A percentile compares a stretch with the other conserved stretches of the same genome.
Conservation (phyloP, 2,797 vertebrate genomes). For the Lepidocolaptes lacrymiger region DNA sequence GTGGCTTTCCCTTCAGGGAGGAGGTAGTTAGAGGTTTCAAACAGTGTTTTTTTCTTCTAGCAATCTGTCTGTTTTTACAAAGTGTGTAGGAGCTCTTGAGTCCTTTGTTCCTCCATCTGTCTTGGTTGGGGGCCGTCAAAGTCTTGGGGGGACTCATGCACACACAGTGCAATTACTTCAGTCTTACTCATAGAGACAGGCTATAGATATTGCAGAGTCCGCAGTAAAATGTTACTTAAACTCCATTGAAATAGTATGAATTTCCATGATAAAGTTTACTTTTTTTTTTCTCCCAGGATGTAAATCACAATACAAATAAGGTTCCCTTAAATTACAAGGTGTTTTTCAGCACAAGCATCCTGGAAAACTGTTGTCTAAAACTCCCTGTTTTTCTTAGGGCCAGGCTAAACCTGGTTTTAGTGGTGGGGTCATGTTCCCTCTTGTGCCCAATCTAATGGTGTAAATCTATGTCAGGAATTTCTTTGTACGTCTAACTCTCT, state of each 20-base stretch:
- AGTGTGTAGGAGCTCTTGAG: neutral
- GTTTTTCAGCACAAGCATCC: neutral
- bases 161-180: neutral
- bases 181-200: neutral
- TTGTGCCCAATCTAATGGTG: neutral
- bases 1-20: neutral
- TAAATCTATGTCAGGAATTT: neutral
- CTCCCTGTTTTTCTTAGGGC: neutral
- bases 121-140: neutral
- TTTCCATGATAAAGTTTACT: neutral
- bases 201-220: neutral
- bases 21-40: neutral
- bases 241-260: neutral
- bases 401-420: neutral
- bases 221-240: neutral
- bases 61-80: neutral
- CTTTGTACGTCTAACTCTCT: neutral
- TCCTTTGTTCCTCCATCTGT: neutral
- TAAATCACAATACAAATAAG: neutral
- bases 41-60: neutral
- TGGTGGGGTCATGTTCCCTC: neutral
- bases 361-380: neutral
- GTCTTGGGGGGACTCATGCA: neutral
- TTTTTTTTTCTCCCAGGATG: neutral
- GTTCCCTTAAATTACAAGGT: neutral